Percentiles rank a stretch among this genome's conserved stretches.
Evolutionary conservation across 2,888 invertebrate species (phyloP).

Genomic region (Drosophila paracracens): DNA sequence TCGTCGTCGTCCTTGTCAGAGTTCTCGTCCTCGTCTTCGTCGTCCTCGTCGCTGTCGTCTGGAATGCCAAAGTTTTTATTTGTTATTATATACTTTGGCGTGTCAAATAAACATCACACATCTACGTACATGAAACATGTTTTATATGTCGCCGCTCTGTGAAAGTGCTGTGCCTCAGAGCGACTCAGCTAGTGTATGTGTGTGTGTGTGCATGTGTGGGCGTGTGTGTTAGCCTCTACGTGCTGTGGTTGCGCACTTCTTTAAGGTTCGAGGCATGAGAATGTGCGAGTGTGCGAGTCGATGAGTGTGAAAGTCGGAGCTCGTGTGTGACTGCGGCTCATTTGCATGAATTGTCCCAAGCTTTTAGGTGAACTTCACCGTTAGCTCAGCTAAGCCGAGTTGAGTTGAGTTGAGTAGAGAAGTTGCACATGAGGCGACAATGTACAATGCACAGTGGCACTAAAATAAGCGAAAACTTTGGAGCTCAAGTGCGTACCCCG

Average conservation of each 20-base stretch:
- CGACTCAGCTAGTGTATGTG: background rate
- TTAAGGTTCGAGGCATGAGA: constrained; percentile 55
- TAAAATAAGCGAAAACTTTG: background rate
- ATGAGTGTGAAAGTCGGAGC: constrained; percentile 43
- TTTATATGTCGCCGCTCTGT: constrained; percentile 62
- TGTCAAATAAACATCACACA: constrained; percentile 82
- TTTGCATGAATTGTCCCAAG: constrained; percentile 80
- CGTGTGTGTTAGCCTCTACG: constrained; percentile 51
- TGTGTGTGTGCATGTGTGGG: constrained; percentile 12
- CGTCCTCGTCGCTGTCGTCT: constrained; percentile 34
- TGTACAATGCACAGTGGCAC: constrained; percentile 41
- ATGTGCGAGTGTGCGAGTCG: constrained; percentile 18
- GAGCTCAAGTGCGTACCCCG: background rate
- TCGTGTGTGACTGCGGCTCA: constrained; percentile 72
- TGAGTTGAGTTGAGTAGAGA: constrained; percentile 31
- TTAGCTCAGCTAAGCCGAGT: constrained; percentile 25
- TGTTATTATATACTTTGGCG: constrained; percentile 82
- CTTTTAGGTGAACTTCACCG: constrained; percentile 74
- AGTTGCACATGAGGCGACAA: constrained; percentile 39
- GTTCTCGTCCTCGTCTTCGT: constrained; percentile 23
- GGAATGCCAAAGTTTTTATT: constrained; percentile 76
- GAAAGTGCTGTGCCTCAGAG: constrained; percentile 15
- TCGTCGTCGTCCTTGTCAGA: constrained; percentile 53
- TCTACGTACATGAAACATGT: constrained; percentile 78
- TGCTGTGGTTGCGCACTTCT: constrained; percentile 77